Base-by-base conservation (phyloP, 92 coral and sea anemone species). In the Palythoa grandiflora region DNA sequence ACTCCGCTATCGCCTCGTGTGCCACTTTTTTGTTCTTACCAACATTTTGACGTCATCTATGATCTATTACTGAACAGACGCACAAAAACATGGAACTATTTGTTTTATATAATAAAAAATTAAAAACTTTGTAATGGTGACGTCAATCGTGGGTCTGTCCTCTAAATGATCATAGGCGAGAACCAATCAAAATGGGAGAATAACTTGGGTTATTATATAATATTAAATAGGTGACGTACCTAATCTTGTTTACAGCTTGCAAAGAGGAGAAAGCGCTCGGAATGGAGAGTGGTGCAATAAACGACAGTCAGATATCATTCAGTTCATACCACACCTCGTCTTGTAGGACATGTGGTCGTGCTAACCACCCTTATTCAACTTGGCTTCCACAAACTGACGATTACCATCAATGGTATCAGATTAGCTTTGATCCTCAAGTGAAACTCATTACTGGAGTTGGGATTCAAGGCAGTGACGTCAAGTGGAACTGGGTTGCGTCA, bases 341-440 rank as follows among this genome's bases (percentile, higher is more conserved):
- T 12, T 15, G 70, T 28, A n/a, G 3, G 5, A 38, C 20, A 55
- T 89, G 84, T 83, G 94, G 88, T 9, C 79, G 98, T 44, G 93
- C 93, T 7, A 90, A 93, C 50, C 65, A 8, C 50, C 38, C 73
- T 8, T 19, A 12, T 1, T 89, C 89, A 47, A 89, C 94, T 35
- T 94, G 98, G 98, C 68, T 93, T 35, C 94, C 98, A 60, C 13
- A 0, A 14, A 71, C 90, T 1, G 98, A 94, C 61, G 60, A 84
- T 74, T 3, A 12, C 15, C 12, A 20, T 0, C 93, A 89, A 48
- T 93, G 91, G 93, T 78, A 91, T 52, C 94, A 91, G 38, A 90
- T 94, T 59, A 75, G 77, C 91, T 88, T 94, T 83, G 80, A 65
- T 1, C 92, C 95, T 38, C 71, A 92, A n/a, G 88, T 85, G 14